Base-by-base conservation (phyloP, 2,888 invertebrate genomes). In the Sarcophaga rosellei region DNA sequence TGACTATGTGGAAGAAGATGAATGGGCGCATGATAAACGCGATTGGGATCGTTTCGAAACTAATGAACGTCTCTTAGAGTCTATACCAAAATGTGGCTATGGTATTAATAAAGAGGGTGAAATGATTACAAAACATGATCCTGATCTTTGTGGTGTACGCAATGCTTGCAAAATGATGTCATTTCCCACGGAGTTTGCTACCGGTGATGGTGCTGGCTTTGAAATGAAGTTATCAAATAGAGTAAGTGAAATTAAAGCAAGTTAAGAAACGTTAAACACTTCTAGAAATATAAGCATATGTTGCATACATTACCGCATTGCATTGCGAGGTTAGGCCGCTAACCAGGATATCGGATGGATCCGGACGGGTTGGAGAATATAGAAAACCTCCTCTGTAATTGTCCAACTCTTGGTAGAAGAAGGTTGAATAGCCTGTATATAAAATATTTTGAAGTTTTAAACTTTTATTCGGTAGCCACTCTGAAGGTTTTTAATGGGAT, bases 51-150 rank as follows among this genome's bases (percentile, higher is more conserved):
- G 96, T 63, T 97, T 96, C 90, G 97, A 97, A 92, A 95, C 95
- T 0, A 95, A 96, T 77, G 95, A 96, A 89, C 95, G 95, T 88
- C 95, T 95, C 88, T 95, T 95, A 77, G 95, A 95, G 1, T 94
- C 95, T 47, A 95, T 97, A 85, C 96, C 96, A 0, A 95, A 95
- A 86, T 95, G 96, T 86, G 97, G 97, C 0, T 97, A 95, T 89
- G 95, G 95, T 88, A 93, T 95, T 21, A 93, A 93, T 76, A 93
- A 94, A 84, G 95, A 96, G 21, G 96, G 96, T 44, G 95, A 95
- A 90, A 95, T 97, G 93, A 95, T 97, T 0, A 99, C 99, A 0
- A 99, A 99, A 92, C 99, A 99, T 91, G 99, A 99, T 92, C 95
- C 96, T 76, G 94, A 95, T 3, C 95, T 98, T 87, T 96, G 95